phyloP scores from a whole-genome alignment of 2,888 invertebrate species.

The Aspidiotus destructor region DNA sequence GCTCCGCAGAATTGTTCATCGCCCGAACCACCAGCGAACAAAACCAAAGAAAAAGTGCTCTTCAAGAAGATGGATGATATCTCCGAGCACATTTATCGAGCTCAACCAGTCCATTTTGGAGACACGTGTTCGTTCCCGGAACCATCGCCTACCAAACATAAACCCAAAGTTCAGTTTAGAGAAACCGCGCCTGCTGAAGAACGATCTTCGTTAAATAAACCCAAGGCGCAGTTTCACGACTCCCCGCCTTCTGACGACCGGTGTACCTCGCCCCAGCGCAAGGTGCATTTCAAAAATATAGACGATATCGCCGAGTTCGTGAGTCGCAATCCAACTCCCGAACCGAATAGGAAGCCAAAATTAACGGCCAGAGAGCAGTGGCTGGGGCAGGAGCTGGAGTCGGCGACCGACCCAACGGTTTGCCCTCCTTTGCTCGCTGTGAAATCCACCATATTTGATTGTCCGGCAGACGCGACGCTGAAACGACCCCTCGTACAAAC shows the following conservation, averaged over 20 bases:
- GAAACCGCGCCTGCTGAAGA: not conserved
- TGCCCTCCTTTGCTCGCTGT: constrained; percentile 14
- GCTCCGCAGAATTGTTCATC: not conserved
- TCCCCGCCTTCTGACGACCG: not conserved
- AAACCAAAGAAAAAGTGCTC: not conserved
- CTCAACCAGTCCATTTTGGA: not conserved
- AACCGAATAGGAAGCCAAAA: not conserved
- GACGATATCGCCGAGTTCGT: constrained; percentile 1
- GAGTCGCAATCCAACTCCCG: not conserved
- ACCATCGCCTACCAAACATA: not conserved
- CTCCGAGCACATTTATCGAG: not conserved
- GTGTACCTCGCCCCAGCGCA: not conserved
- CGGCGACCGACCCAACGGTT: not conserved
- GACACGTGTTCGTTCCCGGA: not conserved
- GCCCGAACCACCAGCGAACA: not conserved
- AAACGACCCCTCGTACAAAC: constrained; percentile 16
- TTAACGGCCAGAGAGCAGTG: not conserved
- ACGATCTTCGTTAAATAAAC: not conserved
- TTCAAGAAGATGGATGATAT: not conserved
- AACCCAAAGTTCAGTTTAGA: not conserved
- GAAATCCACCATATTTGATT: constrained; percentile 6
- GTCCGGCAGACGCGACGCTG: constrained; percentile 4
- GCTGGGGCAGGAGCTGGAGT: not conserved
- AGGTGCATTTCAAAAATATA: not conserved
- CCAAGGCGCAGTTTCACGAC: not conserved